Conservation (phyloP, 2,113 vertebrate genomes). For the Ictidomys tridecemlineatus region DNA sequence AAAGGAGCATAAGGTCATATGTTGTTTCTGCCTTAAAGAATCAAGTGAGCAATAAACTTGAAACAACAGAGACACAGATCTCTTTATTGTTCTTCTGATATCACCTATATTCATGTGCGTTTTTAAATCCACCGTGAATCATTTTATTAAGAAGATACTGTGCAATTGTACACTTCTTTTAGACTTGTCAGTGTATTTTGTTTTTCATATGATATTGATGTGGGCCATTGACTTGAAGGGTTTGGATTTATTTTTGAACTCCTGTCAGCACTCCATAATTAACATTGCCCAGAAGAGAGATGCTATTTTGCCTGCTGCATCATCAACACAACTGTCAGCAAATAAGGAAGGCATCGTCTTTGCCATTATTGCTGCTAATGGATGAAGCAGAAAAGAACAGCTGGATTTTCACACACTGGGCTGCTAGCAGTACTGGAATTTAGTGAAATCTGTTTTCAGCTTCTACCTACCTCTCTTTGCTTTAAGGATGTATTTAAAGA, state of each 20-base stretch:
- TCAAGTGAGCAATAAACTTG: not conserved
- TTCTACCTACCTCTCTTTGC: conserved; percentile 31
- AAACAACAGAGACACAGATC: not conserved
- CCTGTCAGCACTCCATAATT: conserved; percentile 79
- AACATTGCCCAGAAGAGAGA: conserved; percentile 82
- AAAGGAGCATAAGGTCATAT: fast-evolving
- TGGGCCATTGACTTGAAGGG: conserved; percentile 67
- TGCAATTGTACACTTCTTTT: not conserved
- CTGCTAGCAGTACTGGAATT: conserved; percentile 45
- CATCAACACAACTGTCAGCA: conserved; percentile 80
- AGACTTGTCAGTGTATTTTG: conserved; percentile 1
- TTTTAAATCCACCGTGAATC: not conserved
- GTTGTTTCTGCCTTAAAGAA: conserved; percentile 32
- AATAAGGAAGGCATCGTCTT: conserved; percentile 66
- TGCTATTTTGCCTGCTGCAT: conserved; percentile 80
- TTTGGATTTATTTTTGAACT: conserved; percentile 80
- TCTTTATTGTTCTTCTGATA: not conserved
- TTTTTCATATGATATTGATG: conserved; percentile 54
- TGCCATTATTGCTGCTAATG: conserved; percentile 58
- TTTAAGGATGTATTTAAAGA: conserved; percentile 20
- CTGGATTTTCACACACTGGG: conserved; percentile 65
- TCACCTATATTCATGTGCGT: not conserved
- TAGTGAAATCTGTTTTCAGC: conserved; percentile 11
- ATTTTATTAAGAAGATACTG: not conserved
- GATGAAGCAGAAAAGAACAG: conserved; percentile 67